Evolutionary conservation across 2,888 invertebrate genomes (phyloP).

Genomic region (Reticulitermes lucifugus): DNA sequence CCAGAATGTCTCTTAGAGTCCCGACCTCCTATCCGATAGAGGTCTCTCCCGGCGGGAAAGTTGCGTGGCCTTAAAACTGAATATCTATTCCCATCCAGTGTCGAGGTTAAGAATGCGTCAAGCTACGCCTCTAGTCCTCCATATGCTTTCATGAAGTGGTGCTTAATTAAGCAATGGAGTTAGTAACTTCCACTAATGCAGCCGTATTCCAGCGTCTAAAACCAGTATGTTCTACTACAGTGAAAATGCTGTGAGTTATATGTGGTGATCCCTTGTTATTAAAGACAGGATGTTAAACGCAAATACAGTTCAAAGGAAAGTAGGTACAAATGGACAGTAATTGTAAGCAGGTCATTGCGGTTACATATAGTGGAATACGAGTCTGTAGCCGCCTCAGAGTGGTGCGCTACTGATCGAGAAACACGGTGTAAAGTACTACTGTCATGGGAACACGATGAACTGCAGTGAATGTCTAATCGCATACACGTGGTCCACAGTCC

Average conservation of each 20-base stretch:
- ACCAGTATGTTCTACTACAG: not conserved
- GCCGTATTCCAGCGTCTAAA: too few relatives aligned
- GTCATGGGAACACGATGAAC: constrained; percentile 24
- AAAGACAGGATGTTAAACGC: not conserved
- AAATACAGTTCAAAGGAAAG: not conserved
- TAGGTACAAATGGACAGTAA: not conserved
- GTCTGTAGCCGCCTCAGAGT: not conserved
- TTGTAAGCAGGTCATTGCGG: not conserved
- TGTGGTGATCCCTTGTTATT: not conserved
- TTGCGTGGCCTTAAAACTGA: too few relatives aligned
- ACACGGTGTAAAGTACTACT: not conserved
- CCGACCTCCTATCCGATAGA: too few relatives aligned
- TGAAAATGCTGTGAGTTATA: not conserved
- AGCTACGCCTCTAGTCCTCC: too few relatives aligned
- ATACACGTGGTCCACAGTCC: not conserved
- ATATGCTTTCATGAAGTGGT: too few relatives aligned
- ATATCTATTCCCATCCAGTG: too few relatives aligned
- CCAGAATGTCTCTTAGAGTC: too few relatives aligned
- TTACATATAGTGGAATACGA: too few relatives aligned
- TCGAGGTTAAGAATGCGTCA: too few relatives aligned
- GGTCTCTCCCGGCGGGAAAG: too few relatives aligned
- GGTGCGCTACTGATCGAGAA: constrained; percentile 25
- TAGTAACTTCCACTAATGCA: too few relatives aligned
- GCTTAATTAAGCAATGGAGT: too few relatives aligned
- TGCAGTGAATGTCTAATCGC: constrained; percentile 2